Base-by-base conservation (phyloP, 1,140 invertebrate genomes). In the Drosophila eugracilis region DNA sequence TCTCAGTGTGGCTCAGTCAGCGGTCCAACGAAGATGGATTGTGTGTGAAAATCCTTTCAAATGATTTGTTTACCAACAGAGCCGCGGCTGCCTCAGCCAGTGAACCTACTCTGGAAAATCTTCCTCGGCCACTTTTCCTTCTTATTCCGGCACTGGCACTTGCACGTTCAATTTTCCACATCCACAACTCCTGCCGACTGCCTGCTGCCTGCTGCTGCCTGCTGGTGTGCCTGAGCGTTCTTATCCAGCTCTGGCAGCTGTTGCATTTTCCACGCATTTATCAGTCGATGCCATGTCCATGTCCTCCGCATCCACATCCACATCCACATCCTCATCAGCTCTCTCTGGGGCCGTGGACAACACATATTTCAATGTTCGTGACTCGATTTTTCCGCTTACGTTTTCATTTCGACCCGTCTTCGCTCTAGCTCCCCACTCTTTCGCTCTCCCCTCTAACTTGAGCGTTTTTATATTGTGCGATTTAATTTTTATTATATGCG, bases 231-330 rank as follows among this genome's bases (percentile, higher is more conserved):
- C n/a, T 37, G 37, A 28, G 36, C 30, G 24, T 47, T 52, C 57
- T 71, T 86, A 85, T 80, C 73, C 83, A 86, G 58, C 76, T 63
- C 71, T 88, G 83, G 83, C 83, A 88, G 83, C 83, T 88, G 83
- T 89, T 88, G 83, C 83, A 88, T 88, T 88, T 88, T 89, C 83
- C 83, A 88, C 83, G 83, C 83, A 88, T 88, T 88, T 88, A 88
- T 88, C 83, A 88, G 83, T 50, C 73, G 47, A 47, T 70, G 67
- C 57, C 66, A 49, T 73, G 76, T 69, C 75, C 58, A 57, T 58
- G 76, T 73, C 70, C 70, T 67, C 63, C 60, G 62, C 63, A 41
- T 66, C 45, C 59, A 52, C 63, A 65, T 32, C 30, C 30, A 12
- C 63, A 67, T 67, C 63, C 62, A 66, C 63, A 67, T 85, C 80